Percentiles rank a stretch among this genome's conserved stretches.
Conservation (phyloP, 2,797 vertebrate species). For the Eidolon dupreanum region DNA sequence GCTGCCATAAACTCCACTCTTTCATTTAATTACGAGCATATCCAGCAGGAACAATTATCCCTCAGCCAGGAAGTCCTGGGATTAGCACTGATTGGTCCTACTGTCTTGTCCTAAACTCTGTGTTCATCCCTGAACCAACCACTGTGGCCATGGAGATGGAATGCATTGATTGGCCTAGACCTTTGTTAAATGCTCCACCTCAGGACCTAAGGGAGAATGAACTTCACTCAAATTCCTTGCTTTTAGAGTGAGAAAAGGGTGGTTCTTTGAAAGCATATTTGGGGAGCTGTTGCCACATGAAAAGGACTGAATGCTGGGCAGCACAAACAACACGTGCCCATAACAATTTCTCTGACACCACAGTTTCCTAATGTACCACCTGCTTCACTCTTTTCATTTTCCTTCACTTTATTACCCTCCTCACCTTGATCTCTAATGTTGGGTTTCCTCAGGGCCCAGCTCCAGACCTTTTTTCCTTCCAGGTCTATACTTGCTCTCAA, state of each 20-base stretch:
- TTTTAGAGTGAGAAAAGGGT: not conserved
- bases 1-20: not conserved
- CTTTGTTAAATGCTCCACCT: not conserved
- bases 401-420: not conserved
- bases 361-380: not conserved
- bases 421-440: not conserved
- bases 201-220: not conserved
- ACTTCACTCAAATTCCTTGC: not conserved
- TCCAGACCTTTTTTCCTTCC: not conserved
- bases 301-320: not conserved
- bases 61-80: not conserved
- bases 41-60: not conserved
- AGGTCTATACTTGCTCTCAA: not conserved
- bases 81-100: not conserved
- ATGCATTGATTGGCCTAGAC: not conserved
- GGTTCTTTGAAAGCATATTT: not conserved
- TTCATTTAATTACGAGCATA: not conserved
- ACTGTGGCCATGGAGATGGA: not conserved
- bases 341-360: not conserved
- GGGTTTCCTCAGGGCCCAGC: not conserved
- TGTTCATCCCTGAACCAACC: not conserved
- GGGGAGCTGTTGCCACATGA: not conserved
- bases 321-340: not conserved
- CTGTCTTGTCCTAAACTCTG: not conserved
- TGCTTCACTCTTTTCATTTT: not conserved